These are phyloP conservation scores for Stratiolaelaps scimitus DNA, from an alignment of 1,140 invertebrate species.

Conservation along the genomic window DNA sequence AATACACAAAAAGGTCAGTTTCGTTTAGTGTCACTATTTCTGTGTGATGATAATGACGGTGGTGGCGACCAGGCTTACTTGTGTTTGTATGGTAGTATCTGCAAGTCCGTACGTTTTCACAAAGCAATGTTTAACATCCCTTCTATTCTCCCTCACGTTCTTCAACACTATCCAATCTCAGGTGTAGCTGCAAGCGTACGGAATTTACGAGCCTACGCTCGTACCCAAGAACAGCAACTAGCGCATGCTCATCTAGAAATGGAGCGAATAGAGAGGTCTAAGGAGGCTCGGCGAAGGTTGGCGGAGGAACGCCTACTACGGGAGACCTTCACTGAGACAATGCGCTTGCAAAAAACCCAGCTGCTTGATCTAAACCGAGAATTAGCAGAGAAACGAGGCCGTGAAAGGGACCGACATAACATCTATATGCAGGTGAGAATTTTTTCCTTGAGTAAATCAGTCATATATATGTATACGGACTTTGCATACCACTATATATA, in stretches of 20 bases:
- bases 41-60: not conserved
- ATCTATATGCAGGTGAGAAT: slow-evolving; percentile 16
- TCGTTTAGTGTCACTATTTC: not conserved
- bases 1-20: slow-evolving; percentile 5
- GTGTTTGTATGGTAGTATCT: not conserved
- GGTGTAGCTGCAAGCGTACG: not conserved
- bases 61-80: not conserved
- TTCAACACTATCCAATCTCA: not conserved
- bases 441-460: too few species aligned
- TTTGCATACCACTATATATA: too few species aligned
- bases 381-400: not conserved
- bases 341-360: slow-evolving; percentile 8
- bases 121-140: not conserved
- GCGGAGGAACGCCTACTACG: slow-evolving; percentile 11
- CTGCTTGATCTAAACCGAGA: slow-evolving; percentile 1
- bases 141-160: not conserved
- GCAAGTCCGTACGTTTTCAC: not conserved
- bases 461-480: too few species aligned
- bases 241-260: slow-evolving; percentile 11
- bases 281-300: not conserved
- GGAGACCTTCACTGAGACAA: slow-evolving; percentile 13
- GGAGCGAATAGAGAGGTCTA: not conserved
- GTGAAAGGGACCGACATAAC: not conserved
- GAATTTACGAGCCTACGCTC: not conserved
- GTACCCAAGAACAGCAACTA: not conserved